These are phyloP conservation scores for Hydrolagus affinis DNA, from an alignment of 2,113 vertebrate species.

Conservation along the genomic window DNA sequence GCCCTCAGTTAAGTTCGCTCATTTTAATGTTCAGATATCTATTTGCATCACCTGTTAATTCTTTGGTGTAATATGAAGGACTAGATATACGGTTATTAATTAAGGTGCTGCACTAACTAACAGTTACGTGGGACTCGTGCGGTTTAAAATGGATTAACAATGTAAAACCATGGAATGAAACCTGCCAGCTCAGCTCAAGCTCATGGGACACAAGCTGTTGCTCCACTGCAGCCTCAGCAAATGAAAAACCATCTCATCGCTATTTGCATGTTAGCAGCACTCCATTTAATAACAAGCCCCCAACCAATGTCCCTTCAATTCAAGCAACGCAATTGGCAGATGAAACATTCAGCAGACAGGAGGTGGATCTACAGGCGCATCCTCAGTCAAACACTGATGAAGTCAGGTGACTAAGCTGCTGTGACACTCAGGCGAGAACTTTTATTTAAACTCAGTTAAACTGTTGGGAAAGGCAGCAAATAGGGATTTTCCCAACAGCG, in stretches of 20 bases:
- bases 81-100: background rate
- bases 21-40: background rate
- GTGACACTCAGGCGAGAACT: too few relatives aligned
- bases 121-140: background rate
- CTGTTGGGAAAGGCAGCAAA: too few relatives aligned
- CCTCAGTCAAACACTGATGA: too few relatives aligned
- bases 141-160: background rate
- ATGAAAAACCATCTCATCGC: background rate
- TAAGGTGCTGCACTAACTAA: too few relatives aligned
- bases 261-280: too few relatives aligned
- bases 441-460: too few relatives aligned
- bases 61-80: background rate
- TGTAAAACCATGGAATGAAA: background rate
- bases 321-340: background rate
- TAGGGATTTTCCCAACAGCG: too few relatives aligned
- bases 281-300: background rate
- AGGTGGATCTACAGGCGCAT: background rate
- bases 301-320: background rate
- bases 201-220: background rate
- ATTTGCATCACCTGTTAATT: background rate
- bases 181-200: background rate
- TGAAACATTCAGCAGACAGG: background rate
- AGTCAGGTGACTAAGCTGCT: background rate
- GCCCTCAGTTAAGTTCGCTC: background rate
- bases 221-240: background rate